Base-by-base conservation (phyloP, 2,797 vertebrate genomes). In the Tapera naevia region DNA sequence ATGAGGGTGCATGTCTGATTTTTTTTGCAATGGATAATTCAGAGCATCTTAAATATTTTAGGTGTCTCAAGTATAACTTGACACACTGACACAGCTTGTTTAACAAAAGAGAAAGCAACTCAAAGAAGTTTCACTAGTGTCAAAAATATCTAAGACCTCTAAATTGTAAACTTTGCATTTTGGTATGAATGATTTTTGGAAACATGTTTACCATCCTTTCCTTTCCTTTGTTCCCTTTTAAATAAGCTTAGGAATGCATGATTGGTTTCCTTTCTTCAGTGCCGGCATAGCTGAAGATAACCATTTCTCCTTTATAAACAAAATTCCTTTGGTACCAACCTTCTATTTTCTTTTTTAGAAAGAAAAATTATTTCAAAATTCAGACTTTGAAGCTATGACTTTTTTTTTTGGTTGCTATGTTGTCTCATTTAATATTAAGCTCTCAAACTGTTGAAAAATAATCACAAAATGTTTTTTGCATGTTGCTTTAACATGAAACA, bases 11-110 rank as follows among this genome's bases (percentile, higher is more conserved):
- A 32, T 88, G 83, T 80, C 91, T 97, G 94, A 94, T 43, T 21
- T 75, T 86, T 96, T 95, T 96, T 95, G 88, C 91, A 95, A 80
- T 88, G 76, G 91, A 70, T 92, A 97, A 96, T 95, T 93, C 83
- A 78, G 87, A 96, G 74, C 78, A 86, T 87, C 95, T 97, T 95
- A 39, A 85, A 94, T 78, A 80, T 89, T 95, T 96, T 94, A 91
- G 93, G 78, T 92, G 28, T 80, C 57, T 94, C 73, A 92, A 86
- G 96, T 93, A 73, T 89, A 94, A 84, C 76, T 91, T 94, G 93
- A 95, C 92, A 95, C 11, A 11, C 57, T 80, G 87, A 56, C 30
- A 50, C 1, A 62, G 60, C 11, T 95, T 95, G 54, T 89, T 92
- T 94, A 89, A 92, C 50, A 96, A 91, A 89, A 92, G 57, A 90